Evolutionary conservation across 2,797 vertebrate genomes (phyloP).

Genomic region (Pteropus rufus): DNA sequence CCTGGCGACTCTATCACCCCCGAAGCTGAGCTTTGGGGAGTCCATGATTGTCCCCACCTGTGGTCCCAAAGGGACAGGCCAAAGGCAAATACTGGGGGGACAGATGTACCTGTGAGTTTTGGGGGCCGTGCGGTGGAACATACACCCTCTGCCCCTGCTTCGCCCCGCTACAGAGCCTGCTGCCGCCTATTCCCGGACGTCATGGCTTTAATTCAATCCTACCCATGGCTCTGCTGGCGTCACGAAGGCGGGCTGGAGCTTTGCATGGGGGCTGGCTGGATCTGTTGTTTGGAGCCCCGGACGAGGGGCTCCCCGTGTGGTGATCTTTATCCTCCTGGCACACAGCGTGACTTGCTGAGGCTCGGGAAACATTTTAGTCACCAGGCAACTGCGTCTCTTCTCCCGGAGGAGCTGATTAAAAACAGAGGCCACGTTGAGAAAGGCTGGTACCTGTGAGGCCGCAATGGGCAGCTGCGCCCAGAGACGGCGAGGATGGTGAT

Average conservation of each 20-base stretch:
- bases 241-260: not conserved
- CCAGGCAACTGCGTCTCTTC: constrained; percentile 53
- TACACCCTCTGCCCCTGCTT: not conserved
- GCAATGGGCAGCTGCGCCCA: not conserved
- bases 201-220: not conserved
- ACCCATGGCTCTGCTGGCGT: not conserved
- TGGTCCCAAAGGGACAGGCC: not conserved
- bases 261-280: not conserved
- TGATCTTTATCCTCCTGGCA: not conserved
- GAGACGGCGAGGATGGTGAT: rapidly evolving
- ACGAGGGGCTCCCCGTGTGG: not conserved
- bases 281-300: not conserved
- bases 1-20: not conserved
- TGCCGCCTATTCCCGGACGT: not conserved
- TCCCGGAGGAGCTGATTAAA: constrained; percentile 34
- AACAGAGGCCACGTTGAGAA: not conserved
- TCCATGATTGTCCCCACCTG: not conserved
- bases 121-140: not conserved
- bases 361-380: constrained; percentile 36
- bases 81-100: not conserved
- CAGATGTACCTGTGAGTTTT: rapidly evolving
- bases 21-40: not conserved
- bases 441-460: not conserved
- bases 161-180: not conserved
- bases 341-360: not conserved